phyloP scores from a whole-genome alignment of 2,797 vertebrate genomes.

The Taeniopygia guttata region DNA sequence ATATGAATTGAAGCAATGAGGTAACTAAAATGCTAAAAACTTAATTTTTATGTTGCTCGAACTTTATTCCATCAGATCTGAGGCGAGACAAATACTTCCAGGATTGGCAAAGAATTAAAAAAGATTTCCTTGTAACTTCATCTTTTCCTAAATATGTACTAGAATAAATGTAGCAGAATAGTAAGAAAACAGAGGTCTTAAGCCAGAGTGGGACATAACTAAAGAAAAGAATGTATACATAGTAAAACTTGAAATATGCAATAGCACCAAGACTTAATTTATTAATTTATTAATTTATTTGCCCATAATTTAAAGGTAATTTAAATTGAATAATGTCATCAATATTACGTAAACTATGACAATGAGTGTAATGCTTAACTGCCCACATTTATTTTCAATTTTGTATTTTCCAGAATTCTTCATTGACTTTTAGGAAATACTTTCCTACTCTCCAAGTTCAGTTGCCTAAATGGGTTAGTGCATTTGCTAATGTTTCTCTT shows the following conservation, averaged over 20 bases:
- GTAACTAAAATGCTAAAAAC: neutral
- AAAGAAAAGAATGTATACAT: neutral
- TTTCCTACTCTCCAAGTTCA: neutral
- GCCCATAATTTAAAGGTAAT: neutral
- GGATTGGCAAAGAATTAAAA: neutral
- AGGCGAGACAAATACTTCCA: neutral
- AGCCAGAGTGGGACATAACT: neutral
- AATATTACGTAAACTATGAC: neutral
- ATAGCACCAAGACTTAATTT: neutral
- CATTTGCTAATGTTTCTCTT: neutral
- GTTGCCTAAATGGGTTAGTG: neutral
- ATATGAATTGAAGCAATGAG: neutral
- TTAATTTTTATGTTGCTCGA: neutral
- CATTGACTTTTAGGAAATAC: neutral
- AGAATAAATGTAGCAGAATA: neutral
- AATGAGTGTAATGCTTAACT: neutral
- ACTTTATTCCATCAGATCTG: neutral
- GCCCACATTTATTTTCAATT: neutral
- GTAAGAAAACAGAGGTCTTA: neutral
- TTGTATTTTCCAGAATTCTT: neutral
- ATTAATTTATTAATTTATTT: neutral
- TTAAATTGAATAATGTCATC: neutral
- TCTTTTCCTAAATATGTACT: neutral
- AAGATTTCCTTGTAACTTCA: neutral
- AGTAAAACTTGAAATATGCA: neutral